phyloP scores from a whole-genome alignment of 2,113 vertebrate species.

The Oncorhynchus gorbuscha region DNA sequence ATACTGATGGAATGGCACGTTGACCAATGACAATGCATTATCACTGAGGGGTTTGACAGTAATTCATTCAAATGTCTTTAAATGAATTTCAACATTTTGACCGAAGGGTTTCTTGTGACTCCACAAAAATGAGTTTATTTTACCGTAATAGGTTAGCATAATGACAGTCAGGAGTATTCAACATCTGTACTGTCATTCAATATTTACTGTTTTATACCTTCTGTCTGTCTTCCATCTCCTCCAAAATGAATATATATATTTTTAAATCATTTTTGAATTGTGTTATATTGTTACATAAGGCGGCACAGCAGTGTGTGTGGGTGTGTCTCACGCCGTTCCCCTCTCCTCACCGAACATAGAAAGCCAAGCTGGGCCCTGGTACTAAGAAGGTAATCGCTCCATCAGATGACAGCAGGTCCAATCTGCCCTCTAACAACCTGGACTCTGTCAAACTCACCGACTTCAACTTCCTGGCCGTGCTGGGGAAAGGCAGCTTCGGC shows the following conservation, averaged over 20 bases:
- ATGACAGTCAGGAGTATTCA: no score
- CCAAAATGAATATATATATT: background rate
- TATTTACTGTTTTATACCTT: background rate
- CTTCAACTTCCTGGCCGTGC: conserved; percentile 92
- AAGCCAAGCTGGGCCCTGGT: conserved; percentile 90
- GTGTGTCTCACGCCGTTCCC: conserved; percentile 12
- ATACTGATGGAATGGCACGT: no score
- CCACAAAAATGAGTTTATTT: no score
- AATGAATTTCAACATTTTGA: no score
- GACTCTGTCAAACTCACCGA: conserved; percentile 88
- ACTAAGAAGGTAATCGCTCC: conserved; percentile 86
- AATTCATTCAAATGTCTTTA: no score
- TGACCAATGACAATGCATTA: background rate
- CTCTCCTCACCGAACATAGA: conserved; percentile 78
- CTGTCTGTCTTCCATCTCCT: background rate
- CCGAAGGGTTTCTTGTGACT: no score
- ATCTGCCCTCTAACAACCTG: conserved; percentile 79
- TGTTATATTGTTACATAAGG: background rate
- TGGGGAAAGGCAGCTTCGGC: conserved; percentile 95
- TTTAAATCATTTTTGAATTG: no score
- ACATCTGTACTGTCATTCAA: no score
- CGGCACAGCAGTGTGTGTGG: background rate
- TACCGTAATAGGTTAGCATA: no score
- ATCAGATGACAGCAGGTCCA: conserved; percentile 74
- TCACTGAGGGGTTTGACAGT: no score